Conservation (phyloP, 2,797 vertebrate genomes). For the Corythornis leucogaster region DNA sequence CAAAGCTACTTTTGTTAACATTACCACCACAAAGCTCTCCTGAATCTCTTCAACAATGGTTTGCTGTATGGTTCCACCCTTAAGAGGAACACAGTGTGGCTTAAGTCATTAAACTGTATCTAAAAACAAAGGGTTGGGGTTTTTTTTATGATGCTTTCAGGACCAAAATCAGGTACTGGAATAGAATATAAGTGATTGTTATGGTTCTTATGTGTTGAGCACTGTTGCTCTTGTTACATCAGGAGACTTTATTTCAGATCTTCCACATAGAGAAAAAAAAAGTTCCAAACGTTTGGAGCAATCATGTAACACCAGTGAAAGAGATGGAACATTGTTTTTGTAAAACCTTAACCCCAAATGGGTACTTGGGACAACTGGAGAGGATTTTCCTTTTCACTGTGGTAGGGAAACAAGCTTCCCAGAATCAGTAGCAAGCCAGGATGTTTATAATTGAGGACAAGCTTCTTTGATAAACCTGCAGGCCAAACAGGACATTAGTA, state of each 20-base stretch:
- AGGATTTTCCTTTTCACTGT: not conserved
- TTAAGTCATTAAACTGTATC: not conserved
- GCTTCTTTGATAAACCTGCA: not conserved
- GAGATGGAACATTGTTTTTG: not conserved
- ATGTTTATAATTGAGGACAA: not conserved
- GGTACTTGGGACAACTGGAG: not conserved
- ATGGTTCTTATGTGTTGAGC: not conserved
- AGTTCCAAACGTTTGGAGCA: not conserved
- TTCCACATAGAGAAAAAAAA: not conserved
- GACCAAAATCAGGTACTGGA: not conserved
- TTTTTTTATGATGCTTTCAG: not conserved
- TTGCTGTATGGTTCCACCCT: conserved; percentile 33
- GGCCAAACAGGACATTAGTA: not conserved
- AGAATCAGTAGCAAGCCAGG: not conserved
- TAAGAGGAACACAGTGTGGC: conserved; percentile 27
- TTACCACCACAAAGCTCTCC: not conserved
- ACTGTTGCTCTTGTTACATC: not conserved
- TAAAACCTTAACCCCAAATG: not conserved
- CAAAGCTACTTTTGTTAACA: conserved; percentile 37
- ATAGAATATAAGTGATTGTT: not conserved
- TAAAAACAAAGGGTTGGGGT: not conserved
- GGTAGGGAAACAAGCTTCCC: not conserved
- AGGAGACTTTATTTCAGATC: not conserved
- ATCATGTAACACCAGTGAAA: not conserved
- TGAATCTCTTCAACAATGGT: conserved; percentile 32